Conservation (phyloP, 2,797 vertebrate genomes). For the Ctenopoma multispine region DNA sequence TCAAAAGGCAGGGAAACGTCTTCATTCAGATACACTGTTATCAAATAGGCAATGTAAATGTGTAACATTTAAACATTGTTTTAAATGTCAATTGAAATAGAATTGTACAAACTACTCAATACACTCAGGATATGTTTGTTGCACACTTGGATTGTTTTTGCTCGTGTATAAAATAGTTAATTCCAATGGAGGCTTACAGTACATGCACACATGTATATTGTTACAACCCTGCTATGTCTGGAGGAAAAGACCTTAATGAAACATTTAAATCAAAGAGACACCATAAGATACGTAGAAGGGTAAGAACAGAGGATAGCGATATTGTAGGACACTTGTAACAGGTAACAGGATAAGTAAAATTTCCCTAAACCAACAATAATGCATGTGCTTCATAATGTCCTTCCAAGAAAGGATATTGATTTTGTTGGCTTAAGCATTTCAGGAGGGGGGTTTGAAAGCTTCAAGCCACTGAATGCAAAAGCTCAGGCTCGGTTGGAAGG, state of each 20-base stretch:
- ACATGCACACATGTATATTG: neutral
- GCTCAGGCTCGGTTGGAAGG: constrained; percentile 2
- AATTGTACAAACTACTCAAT: neutral
- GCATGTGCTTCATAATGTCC: neutral
- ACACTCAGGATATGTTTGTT: neutral
- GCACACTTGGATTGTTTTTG: neutral
- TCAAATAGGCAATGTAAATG: neutral
- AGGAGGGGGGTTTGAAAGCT: neutral
- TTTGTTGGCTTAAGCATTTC: constrained; percentile 6
- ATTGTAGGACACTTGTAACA: no score
- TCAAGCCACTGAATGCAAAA: constrained; percentile 16
- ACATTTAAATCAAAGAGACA: constrained; percentile 3
- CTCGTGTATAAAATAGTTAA: neutral
- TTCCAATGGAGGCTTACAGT: neutral
- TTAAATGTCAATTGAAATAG: neutral
- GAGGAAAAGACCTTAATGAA: neutral
- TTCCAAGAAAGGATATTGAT: constrained; percentile 1
- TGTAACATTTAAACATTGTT: no score
- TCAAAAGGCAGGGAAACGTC: constrained; percentile 1
- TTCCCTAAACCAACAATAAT: neutral
- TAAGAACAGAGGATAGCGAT: neutral
- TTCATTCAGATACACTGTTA: neutral
- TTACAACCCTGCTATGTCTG: neutral
- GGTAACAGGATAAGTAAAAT: neutral
- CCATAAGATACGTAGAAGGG: neutral